Evolutionary conservation across 1,140 invertebrate genomes (phyloP).

Genomic region (Grapholita molesta): DNA sequence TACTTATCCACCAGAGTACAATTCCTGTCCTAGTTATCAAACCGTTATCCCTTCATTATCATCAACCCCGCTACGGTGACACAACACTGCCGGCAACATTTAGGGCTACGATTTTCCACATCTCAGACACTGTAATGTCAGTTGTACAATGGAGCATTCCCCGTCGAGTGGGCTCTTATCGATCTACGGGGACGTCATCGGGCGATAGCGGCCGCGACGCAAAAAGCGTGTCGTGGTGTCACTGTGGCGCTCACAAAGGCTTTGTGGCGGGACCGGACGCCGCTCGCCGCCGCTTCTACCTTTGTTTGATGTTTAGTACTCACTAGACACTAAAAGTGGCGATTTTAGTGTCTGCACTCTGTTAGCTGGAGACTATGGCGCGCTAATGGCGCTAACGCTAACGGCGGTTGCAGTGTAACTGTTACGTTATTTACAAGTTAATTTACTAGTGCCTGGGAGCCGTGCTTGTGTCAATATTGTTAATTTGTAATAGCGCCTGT

Average conservation of each 20-base stretch:
- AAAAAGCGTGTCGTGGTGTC: conserved; percentile 76
- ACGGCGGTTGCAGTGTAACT: not conserved
- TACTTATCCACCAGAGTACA: not conserved
- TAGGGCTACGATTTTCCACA: conserved; percentile 69
- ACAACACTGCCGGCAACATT: conserved; percentile 44
- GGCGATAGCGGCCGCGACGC: conserved; percentile 65
- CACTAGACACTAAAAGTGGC: conserved; percentile 55
- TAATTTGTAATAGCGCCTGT: not conserved
- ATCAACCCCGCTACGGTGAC: conserved; percentile 27
- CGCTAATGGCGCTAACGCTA: conserved; percentile 24
- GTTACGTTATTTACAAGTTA: not conserved
- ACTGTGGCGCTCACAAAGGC: conserved; percentile 68
- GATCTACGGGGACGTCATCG: conserved; percentile 75
- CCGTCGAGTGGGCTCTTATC: conserved; percentile 71
- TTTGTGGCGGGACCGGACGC: conserved; percentile 72
- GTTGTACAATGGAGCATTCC: conserved; percentile 68
- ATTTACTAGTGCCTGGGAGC: not conserved
- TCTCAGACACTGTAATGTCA: conserved; percentile 69
- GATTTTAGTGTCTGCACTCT: conserved; percentile 56
- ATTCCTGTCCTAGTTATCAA: not conserved
- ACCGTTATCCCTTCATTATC: conserved; percentile 3
- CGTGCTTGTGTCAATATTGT: not conserved
- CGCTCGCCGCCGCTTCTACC: conserved; percentile 53
- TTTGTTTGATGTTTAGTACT: conserved; percentile 69
- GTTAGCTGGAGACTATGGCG: conserved; percentile 32